Base-by-base conservation (phyloP, 2,888 invertebrate species). In the Cylindroiulus punctatus region DNA sequence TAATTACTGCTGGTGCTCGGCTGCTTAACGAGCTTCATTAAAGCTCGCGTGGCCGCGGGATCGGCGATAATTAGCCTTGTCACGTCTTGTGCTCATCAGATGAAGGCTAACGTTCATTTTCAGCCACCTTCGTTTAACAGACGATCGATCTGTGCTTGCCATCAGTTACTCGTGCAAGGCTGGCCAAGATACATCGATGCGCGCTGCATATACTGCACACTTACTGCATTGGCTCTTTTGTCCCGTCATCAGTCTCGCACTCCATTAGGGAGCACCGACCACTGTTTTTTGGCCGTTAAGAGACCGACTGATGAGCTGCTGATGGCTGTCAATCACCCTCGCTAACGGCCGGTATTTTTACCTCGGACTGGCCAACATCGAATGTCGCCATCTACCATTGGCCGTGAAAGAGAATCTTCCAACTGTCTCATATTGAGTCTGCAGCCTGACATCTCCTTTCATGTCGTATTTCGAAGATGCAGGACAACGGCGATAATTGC, bases 11-110 rank as follows among this genome's bases (percentile, higher is more conserved):
- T 22, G 82, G 82, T 36, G 82, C 82, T 82, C 42, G 36, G n/a
- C 82, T 82, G 36, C 82, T 82, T 86, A 86, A 86, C 84, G 86
- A 86, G 86, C 86, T 86, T 86, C 86, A 86, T 86, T 86, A 86
- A 86, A 47, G 44, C 57, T 32, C 52, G 44, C 57, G 81, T 86
- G 86, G 86, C 86, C 86, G 84, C 83, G 86, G 86, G 86, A 81
- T 83, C 44, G 84, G 86, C 86, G 86, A 86, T 86, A 86, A 86
- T 86, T 86, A 86, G 86, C 86, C 86, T 86, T 86, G 86, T 86
- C 86, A 86, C 86, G 84, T 86, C 84, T 44, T n/a, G 84, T 42
- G 85, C 84, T 84, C 84, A 84, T 84, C 84, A 47, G 19, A 40
- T 26, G 30, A 52, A 84, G 84, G 84, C 84, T 52, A 84, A 84